phyloP scores from a whole-genome alignment of 2,113 vertebrate species.

The Chaenocephalus aceratus region DNA sequence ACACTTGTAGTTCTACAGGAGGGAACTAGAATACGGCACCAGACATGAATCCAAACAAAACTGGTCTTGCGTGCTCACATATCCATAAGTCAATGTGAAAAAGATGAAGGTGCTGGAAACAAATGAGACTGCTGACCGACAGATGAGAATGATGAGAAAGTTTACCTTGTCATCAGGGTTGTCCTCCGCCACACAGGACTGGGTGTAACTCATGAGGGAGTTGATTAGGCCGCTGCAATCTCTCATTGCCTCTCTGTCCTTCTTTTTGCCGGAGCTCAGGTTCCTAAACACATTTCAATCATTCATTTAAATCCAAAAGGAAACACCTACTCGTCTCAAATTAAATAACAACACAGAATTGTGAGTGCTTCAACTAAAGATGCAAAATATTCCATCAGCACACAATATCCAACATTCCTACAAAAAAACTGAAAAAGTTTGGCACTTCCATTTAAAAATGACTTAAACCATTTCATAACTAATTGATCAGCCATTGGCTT shows the following conservation, averaged over 20 bases:
- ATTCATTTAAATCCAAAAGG: background rate
- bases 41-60: background rate
- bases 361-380: background rate
- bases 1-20: background rate
- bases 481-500: no score
- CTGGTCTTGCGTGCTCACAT: background rate
- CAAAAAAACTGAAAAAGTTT: background rate
- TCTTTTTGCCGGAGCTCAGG: slow-evolving; percentile 85
- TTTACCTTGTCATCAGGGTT: slow-evolving; percentile 90
- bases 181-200: slow-evolving; percentile 87
- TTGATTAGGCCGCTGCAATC: slow-evolving; percentile 87
- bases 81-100: background rate
- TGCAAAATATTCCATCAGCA: background rate
- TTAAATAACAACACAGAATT: background rate
- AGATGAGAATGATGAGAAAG: background rate
- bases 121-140: no score
- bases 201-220: slow-evolving; percentile 88
- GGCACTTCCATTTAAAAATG: no score
- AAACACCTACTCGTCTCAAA: background rate
- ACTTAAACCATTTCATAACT: no score
- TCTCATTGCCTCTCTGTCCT: slow-evolving; percentile 89
- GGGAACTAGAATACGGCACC: background rate
- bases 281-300: slow-evolving; percentile 83
- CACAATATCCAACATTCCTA: no score
- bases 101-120: no score